Base-by-base conservation (phyloP, 23 tunicate species). In the Ciona savignyi region DNA sequence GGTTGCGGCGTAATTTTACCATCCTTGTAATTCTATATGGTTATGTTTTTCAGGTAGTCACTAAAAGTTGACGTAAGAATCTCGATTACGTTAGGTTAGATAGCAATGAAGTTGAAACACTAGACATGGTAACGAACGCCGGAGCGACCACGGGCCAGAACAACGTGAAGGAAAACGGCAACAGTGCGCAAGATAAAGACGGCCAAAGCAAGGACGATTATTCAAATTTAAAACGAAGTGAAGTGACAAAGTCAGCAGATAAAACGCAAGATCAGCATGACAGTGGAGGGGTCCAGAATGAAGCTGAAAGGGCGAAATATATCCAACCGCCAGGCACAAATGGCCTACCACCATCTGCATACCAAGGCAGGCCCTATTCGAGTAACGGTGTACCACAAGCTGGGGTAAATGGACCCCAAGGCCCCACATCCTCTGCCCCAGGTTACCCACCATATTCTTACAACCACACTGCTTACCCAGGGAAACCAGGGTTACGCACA, bases 61-160 rank as follows among this genome's bases (percentile, higher is more conserved):
- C 56, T 9, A 42, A 15, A 42, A 42, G 56, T 42, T 42, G 15
- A 42, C 56, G 56, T 42, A 42, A 42, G 9, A 42, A 15, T 42
- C 11, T 42, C 56, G 15, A 42, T 6, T 42, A 15, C 15, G 56
- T 9, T 42, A 42, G 15, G 15, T 9, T 42, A 42, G 56, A 42
- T 15, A 9, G 15, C 11, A 6, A 42, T 6, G 9, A 15, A 42
- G 56, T 42, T 56, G 77, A 35, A 30, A 30, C 42, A 51, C 73
- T n/a, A 82, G 87, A 67, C 26, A 83, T 83, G 89, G 89, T 83
- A 34, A 83, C 89, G 23, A 83, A 83, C 73, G 76, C 89, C 23
- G 81, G 83, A 26, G 48, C 80, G 23, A 69, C 65, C 30, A 71
- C 81, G 34, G 81, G 61, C 30, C 60, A 66, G 1, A 35, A 31